Base-by-base conservation (phyloP, 2,113 vertebrate species). In the Helogale parvula region DNA sequence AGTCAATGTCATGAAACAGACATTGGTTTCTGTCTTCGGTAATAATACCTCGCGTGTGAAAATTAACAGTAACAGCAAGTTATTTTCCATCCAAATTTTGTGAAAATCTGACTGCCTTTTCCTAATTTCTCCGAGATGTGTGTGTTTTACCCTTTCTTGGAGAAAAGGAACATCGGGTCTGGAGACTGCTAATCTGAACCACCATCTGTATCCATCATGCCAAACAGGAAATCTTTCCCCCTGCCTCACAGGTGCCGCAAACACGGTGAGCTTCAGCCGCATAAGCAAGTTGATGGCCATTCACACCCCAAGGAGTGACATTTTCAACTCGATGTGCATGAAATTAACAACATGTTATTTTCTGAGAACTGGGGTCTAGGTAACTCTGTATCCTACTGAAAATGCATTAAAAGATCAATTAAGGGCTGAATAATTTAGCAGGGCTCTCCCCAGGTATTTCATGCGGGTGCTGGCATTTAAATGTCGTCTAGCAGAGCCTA, bases 301-400 rank as follows among this genome's bases (percentile, higher is more conserved):
- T 92, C 19, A 93, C 94, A 95, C 47, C 8, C 71, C 72, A 52
- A 0, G 0, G 95, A 92, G 29, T 52, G 1, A 94, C 31, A 95
- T 68, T 76, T 96, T 84, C 47, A 95, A 96, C 88, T 93, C 10
- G 3, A 35, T 8, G 31, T 17, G 87, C 27, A 10, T 92, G 95
- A 80, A 96, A 94, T 94, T 77, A 97, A 87, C 88, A 76, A 17
- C 35, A 88, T 1, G 33, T 68, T 50, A 54, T 93, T 96, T 92
- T 23, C 25, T 29, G 35, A 89, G 52, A 76, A 82, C 29, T 27
- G 0, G 5, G 50, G 54, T 84, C 88, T 79, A 14, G n/a, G 57
- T 27, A 93, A 63, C n/a, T 45, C 96, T 23, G 69, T 0, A 65
- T 12, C 33, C 80, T 45, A 74, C 89, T 41, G 82, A 91, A 96